Percentiles rank a stretch among this genome's conserved stretches.
Evolutionary conservation across 2,888 invertebrate species (phyloP).

Genomic region (Molorchus minor): DNA sequence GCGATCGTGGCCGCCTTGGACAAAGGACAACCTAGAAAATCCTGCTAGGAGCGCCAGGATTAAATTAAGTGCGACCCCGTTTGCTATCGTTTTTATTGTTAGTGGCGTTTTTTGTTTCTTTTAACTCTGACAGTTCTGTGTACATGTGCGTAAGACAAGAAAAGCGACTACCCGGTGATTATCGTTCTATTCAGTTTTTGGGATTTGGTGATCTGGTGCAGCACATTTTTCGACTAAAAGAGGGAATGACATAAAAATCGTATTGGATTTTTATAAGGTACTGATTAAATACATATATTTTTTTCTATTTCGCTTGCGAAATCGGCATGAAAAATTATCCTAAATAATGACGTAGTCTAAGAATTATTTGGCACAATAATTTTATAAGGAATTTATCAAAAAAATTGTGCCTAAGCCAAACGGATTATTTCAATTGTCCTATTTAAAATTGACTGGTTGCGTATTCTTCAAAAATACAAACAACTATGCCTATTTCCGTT

Average conservation of each 20-base stretch:
- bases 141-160: conserved; percentile 7
- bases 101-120: conserved; percentile 15
- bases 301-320: no score
- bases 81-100: conserved; percentile 2
- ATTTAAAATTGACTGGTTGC: no score
- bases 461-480: no score
- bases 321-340: no score
- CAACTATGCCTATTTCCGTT: no score
- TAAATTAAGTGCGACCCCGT: conserved; percentile 15
- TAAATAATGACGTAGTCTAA: no score
- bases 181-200: neutral
- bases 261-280: conserved; percentile 18
- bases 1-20: conserved; percentile 1
- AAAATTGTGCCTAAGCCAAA: no score
- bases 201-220: conserved; percentile 1
- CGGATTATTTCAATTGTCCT: no score
- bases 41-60: neutral
- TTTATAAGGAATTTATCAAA: no score
- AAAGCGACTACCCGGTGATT: neutral
- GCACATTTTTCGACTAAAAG: neutral
- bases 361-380: no score
- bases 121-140: conserved; percentile 17
- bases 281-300: no score
- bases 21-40: neutral
- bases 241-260: conserved; percentile 7